phyloP scores from a whole-genome alignment of 2,888 invertebrate species.

The Lasioglossum leucozonium region DNA sequence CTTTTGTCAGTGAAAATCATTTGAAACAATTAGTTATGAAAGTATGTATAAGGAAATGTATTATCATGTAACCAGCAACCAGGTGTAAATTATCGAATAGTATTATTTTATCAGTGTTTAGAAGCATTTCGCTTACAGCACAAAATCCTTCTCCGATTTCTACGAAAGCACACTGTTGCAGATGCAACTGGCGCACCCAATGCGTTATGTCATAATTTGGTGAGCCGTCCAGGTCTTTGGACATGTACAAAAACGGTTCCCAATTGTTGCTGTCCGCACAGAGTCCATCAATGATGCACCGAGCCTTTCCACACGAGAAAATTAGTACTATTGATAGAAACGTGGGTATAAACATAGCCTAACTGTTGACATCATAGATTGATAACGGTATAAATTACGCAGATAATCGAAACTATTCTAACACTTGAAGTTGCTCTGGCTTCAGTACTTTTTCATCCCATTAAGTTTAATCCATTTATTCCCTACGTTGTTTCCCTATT shows the following conservation, averaged over 20 bases:
- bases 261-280: conserved; percentile 39
- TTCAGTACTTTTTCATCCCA: conserved; percentile 5
- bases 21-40: not conserved
- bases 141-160: conserved; percentile 85
- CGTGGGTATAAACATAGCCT: conserved; percentile 75
- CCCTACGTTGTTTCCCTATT: not conserved
- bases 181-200: conserved; percentile 82
- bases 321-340: conserved; percentile 67
- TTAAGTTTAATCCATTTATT: not conserved
- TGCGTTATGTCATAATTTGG: conserved; percentile 80
- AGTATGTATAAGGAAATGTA: not conserved
- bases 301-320: conserved; percentile 60
- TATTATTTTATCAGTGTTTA: not conserved
- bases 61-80: not conserved
- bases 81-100: not conserved
- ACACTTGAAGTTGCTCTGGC: conserved; percentile 48
- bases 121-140: conserved; percentile 78
- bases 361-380: conserved; percentile 68
- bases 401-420: conserved; percentile 44
- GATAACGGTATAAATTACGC: conserved; percentile 22
- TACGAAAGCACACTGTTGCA: conserved; percentile 85
- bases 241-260: conserved; percentile 51
- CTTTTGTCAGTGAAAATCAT: not conserved
- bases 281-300: conserved; percentile 41
- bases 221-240: conserved; percentile 50